Base-by-base conservation (phyloP, 2,113 vertebrate genomes). In the Bothrops jararaca region DNA sequence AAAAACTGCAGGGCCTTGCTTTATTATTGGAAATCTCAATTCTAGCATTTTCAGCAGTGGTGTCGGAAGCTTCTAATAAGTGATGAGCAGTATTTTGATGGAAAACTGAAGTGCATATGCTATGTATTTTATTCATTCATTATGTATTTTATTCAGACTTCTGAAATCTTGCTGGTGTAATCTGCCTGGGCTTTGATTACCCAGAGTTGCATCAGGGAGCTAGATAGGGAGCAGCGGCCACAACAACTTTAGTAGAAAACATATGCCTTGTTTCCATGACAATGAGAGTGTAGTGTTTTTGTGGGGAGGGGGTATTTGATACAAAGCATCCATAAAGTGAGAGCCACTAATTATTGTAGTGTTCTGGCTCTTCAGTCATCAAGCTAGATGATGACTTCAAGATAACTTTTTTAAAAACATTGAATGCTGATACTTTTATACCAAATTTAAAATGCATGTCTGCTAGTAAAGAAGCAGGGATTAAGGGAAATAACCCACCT, bases 191-290 rank as follows among this genome's bases (percentile, higher is more conserved):
- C 45, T 90, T 50, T 11, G 45, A 52, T 90, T 90, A 52, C 88
- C 22, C 42, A 60, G 56, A 64, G 89, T 86, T 93, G 92, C 89
- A 90, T 90, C 92, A 92, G 88, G n/a, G 1, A 42, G n/a, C 20
- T n/a, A 86, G 54, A 34, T 39, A 58, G 54, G 54, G 12, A 60
- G 13, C 22, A 8, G 29, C 45, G 42, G n/a, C 74, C 48, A 53
- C 45, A 26, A 57, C 42, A 39, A 15, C 10, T 45, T 85, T 60
- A 54, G 20, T 23, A 90, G 69, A 85, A 92, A 92, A 3, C 52
- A 58, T 64, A 18, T 56, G 52, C 29, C n/a, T 85, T 22, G 23
- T 90, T 89, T 90, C 80, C 89, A 52, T 64, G 29, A 57, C 53
- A 92, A 39, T 48, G 29, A n/a, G 39, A 58, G 26, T 39, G 15